These are phyloP conservation scores for Tauraco erythrolophus DNA, from an alignment of 2,113 vertebrate species.

Conservation along the genomic window DNA sequence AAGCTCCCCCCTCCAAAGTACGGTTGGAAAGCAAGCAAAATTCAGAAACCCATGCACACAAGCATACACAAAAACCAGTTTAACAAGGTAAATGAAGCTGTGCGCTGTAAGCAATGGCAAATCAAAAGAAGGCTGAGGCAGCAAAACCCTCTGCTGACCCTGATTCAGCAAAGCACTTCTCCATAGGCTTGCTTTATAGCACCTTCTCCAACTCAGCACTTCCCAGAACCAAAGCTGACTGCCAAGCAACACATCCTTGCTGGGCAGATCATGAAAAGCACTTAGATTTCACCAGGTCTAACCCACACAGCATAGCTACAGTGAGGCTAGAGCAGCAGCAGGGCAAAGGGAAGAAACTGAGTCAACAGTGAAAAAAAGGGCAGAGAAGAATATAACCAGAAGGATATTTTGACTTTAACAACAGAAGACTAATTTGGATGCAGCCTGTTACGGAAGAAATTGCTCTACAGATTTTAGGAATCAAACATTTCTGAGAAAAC, in stretches of 20 bases:
- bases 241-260: background rate
- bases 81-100: background rate
- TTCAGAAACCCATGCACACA: background rate
- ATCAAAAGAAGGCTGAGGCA: background rate
- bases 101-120: background rate
- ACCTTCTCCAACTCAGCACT: background rate
- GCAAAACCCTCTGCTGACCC: background rate
- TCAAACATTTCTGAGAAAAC: background rate
- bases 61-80: background rate
- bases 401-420: background rate
- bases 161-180: background rate
- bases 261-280: background rate
- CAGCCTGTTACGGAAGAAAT: background rate
- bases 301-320: background rate
- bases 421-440: background rate
- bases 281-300: background rate
- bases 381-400: background rate
- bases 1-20: background rate
- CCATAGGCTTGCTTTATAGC: background rate
- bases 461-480: background rate
- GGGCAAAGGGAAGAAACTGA: background rate
- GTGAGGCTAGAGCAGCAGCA: background rate
- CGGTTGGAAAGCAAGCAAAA: background rate
- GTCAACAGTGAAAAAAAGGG: background rate
- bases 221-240: background rate